These are phyloP conservation scores for Hipposideros armiger DNA, from an alignment of 2,113 vertebrate species.

Conservation along the genomic window DNA sequence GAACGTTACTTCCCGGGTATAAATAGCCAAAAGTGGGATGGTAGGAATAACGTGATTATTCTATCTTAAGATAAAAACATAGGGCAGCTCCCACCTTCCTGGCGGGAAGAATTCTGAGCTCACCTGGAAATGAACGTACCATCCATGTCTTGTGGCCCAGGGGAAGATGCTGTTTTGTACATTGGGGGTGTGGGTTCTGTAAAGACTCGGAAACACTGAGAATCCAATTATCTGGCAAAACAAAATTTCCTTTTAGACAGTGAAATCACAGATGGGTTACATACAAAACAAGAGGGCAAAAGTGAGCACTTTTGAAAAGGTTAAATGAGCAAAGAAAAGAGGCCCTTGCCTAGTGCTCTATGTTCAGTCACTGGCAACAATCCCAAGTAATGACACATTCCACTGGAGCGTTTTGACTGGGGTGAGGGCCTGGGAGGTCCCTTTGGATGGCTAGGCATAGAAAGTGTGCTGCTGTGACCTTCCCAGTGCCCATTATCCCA, in stretches of 20 bases:
- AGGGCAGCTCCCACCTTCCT: fast-evolving
- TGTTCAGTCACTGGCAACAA: neutral
- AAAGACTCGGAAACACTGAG: neutral
- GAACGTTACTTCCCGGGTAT: neutral
- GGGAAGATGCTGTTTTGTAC: neutral
- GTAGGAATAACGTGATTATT: neutral
- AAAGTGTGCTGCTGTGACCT: neutral
- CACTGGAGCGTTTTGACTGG: too few relatives aligned
- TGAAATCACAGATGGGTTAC: neutral
- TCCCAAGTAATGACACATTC: neutral
- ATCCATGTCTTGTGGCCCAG: neutral
- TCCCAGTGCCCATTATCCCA: neutral
- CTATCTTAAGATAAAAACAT: neutral
- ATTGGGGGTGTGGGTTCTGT: too few relatives aligned
- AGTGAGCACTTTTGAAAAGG: neutral
- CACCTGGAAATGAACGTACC: neutral
- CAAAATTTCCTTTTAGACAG: neutral
- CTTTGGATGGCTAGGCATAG: neutral
- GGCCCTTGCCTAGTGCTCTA: neutral
- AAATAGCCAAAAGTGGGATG: neutral
- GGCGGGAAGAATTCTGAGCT: neutral
- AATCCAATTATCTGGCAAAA: neutral
- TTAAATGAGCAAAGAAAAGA: neutral
- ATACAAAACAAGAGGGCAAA: neutral
- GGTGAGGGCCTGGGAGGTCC: neutral